Evolutionary conservation across 92 coral and sea anemone species (phyloP).

Genomic region (Isaurus tuberculatus): DNA sequence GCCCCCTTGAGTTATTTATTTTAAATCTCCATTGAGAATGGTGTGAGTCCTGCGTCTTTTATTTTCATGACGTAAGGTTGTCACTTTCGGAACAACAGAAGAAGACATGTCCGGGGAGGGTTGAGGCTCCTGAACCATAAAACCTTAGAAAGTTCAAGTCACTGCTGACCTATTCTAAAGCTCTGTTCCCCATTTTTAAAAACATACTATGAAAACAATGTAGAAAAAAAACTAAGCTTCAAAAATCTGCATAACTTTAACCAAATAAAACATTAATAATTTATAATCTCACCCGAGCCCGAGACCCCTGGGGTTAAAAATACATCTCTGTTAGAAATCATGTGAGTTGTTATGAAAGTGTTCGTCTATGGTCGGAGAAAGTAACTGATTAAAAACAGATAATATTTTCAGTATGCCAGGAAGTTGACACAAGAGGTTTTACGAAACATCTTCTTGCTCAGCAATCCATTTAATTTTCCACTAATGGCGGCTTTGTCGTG

Average conservation of each 20-base stretch:
- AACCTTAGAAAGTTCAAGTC: neutral
- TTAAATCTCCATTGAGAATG: neutral
- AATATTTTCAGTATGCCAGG: no score
- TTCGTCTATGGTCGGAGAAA: no score
- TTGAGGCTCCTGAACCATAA: neutral
- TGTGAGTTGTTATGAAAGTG: no score
- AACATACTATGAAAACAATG: neutral
- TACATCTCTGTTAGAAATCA: no score
- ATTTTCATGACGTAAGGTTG: neutral
- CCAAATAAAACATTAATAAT: neutral
- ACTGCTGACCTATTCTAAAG: neutral
- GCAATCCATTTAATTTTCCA: neutral
- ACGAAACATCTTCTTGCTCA: neutral
- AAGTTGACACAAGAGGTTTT: no score
- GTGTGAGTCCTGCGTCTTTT: slow-evolving; percentile 28
- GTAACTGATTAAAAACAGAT: no score
- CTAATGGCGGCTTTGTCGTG: slow-evolving; percentile 73
- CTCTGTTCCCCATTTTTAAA: neutral
- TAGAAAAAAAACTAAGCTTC: neutral
- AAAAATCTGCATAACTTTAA: neutral
- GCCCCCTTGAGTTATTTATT: neutral
- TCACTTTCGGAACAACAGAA: neutral
- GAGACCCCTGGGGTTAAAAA: no score
- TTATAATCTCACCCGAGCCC: neutral
- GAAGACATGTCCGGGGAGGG: neutral